These are phyloP conservation scores for Frieseomelitta varia DNA, from an alignment of 1,140 invertebrate genomes.

Conservation along the genomic window DNA sequence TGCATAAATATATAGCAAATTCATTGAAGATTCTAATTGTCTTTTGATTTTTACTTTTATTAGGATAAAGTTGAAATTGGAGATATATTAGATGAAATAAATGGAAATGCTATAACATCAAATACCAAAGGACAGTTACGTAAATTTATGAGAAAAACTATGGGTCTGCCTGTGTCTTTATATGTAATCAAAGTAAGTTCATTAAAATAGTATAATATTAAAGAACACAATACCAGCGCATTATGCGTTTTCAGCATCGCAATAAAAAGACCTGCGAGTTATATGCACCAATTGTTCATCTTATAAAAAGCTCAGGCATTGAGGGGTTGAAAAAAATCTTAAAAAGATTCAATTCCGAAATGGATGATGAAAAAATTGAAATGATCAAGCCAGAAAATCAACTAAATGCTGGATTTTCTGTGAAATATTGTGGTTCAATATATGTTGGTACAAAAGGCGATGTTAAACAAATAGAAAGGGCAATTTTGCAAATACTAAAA, in stretches of 20 bases:
- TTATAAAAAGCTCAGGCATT: slow-evolving; percentile 72
- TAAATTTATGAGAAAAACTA: slow-evolving; percentile 81
- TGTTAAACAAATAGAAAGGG: slow-evolving; percentile 83
- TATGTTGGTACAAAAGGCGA: slow-evolving; percentile 81
- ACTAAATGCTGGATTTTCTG: slow-evolving; percentile 75
- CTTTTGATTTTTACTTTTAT: not conserved
- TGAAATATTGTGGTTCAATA: slow-evolving; percentile 81
- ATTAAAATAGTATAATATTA: not conserved
- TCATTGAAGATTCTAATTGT: not conserved
- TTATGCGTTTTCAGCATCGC: slow-evolving; percentile 64
- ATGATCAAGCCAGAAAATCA: slow-evolving; percentile 40
- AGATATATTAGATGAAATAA: slow-evolving; percentile 86
- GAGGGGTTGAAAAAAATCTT: slow-evolving; percentile 68
- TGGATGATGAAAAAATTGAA: slow-evolving; percentile 36
- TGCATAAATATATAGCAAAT: not conserved
- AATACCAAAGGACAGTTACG: slow-evolving; percentile 81
- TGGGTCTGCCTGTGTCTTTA: slow-evolving; percentile 81
- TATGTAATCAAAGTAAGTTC: slow-evolving; percentile 84
- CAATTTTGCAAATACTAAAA: slow-evolving; percentile 77
- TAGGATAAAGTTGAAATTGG: slow-evolving; percentile 84
- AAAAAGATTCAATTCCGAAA: slow-evolving; percentile 48
- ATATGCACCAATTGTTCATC: slow-evolving; percentile 75
- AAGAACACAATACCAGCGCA: not conserved
- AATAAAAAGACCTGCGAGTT: slow-evolving; percentile 71
- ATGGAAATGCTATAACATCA: slow-evolving; percentile 81